Conservation (phyloP, 2,888 invertebrate species). For the Trilocha varians region DNA sequence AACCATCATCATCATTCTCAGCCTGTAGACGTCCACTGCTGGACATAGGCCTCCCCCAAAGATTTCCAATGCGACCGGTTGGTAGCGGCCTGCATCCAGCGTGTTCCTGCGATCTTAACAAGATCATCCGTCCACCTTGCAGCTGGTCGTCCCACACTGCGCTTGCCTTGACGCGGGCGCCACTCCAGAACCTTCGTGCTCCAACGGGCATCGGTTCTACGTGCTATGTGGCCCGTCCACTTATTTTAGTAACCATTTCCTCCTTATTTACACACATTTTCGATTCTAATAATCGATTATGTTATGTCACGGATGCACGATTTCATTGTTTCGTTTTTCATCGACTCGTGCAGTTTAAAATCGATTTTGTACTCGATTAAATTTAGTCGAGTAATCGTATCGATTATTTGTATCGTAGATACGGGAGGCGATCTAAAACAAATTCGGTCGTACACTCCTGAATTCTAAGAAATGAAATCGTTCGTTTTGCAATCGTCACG, state of each 20-base stretch:
- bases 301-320: not conserved
- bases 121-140: too few relatives aligned
- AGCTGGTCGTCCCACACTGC: too few relatives aligned
- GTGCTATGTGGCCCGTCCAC: too few relatives aligned
- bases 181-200: too few relatives aligned
- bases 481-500: conserved; percentile 24
- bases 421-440: conserved; percentile 6
- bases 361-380: not conserved
- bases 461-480: conserved; percentile 12
- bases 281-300: not conserved
- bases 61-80: too few relatives aligned
- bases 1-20: too few relatives aligned
- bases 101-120: too few relatives aligned
- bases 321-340: not conserved
- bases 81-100: too few relatives aligned
- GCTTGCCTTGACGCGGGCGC: too few relatives aligned
- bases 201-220: too few relatives aligned
- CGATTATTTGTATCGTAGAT: not conserved
- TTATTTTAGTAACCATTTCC: not conserved
- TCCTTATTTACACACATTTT: not conserved
- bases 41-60: too few relatives aligned
- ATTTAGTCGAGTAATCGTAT: not conserved
- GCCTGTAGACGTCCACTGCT: too few relatives aligned
- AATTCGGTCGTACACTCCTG: conserved; percentile 6
- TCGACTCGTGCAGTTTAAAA: not conserved